Evolutionary conservation across 2,888 invertebrate genomes (phyloP), one percentile per base, ranked within the genome.

Genomic region (Neria commutata): DNA sequence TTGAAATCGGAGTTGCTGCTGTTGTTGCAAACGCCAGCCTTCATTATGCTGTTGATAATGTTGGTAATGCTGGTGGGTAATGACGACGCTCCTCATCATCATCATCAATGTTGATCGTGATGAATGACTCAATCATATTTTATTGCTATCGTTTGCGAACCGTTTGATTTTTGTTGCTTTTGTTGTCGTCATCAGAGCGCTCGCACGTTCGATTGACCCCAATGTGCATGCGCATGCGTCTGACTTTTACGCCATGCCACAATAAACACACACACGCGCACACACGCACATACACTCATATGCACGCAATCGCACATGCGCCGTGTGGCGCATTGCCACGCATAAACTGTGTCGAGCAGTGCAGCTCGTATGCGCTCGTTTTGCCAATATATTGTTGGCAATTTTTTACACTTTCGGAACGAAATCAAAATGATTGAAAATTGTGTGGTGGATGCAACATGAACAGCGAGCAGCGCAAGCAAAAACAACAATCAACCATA

Each of bases 201-300:
- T 71, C 73, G 73, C 71, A 37, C 71, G 70, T 71, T 71, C 67
- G 73, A 71, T 73, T 73, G 73, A 73, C 73, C 73, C 69, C 71
- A 74, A 73, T 73, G 72, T 71, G 71, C 71, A 71, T 73, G 71
- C 73, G 73, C n/a, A n/a, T 71, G 72, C 71, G 67, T 74, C 68
- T 71, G 73, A n/a, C n/a, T n/a, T 71, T 71, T 73, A 37, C 37
- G n/a, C 11, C 37, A 37, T 5, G 14, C 8, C 37, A 37, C 37
- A 37, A n/a, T n/a, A 37, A 14, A 5, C 37, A 14, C 37, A 14
- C n/a, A n/a, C n/a, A n/a, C n/a, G n/a, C n/a, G n/a, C n/a, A n/a
- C 4, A 37, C 8, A n/a, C 37, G n/a, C 4, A 37, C 37, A 37
- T 37, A 5, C 37, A 14, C 37, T 37, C n/a, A n/a, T 37, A 5